Evolutionary conservation across 2,888 invertebrate species (phyloP), one percentile per base, ranked within the genome.

Genomic region (Pterostichus niger): DNA sequence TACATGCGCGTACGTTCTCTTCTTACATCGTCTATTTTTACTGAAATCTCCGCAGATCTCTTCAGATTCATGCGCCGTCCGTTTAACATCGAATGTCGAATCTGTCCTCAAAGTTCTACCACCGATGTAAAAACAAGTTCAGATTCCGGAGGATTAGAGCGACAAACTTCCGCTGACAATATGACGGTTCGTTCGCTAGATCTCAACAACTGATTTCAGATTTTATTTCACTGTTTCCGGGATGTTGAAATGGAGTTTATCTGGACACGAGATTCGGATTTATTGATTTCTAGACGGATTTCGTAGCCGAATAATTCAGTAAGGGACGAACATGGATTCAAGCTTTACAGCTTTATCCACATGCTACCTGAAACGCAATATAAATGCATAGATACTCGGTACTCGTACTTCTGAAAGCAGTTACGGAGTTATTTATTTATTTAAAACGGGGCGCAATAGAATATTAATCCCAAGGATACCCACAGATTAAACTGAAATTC

Each of bases 121-220:
- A 31, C 15, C 44, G 46, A 71, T 71, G 71, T 71, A 71, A 71
- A 71, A 71, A 71, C 71, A 71, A 71, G 46, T 46, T 17, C 44
- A 11, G 71, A 71, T 46, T 49, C 17, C 46, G 11, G 5, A 10
- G 71, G 71, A 71, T 71, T 71, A 71, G 71, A 44, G 35, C 59
- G 80, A 68, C 61, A 15, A 76, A 46, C 59, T 80, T 80, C 49
- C 49, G 31, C 24, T 59, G 52, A 49, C 80, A 68, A 80, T 80
- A 80, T 33, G 80, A 80, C 61, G 61, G 40, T 75, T 79, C 68
- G 80, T 15, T 59, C 24, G 59, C 2, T 0, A 17, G 61, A 68
- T 33, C 31, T 68, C 44, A 68, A 44, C 68, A 68, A 68, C 44
- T 68, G 68, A 68, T 68, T 46, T 15, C 71, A 64, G 71, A 71